These are phyloP conservation scores for Oryzias woworae DNA, from an alignment of 2,113 vertebrate species.

Conservation along the genomic window DNA sequence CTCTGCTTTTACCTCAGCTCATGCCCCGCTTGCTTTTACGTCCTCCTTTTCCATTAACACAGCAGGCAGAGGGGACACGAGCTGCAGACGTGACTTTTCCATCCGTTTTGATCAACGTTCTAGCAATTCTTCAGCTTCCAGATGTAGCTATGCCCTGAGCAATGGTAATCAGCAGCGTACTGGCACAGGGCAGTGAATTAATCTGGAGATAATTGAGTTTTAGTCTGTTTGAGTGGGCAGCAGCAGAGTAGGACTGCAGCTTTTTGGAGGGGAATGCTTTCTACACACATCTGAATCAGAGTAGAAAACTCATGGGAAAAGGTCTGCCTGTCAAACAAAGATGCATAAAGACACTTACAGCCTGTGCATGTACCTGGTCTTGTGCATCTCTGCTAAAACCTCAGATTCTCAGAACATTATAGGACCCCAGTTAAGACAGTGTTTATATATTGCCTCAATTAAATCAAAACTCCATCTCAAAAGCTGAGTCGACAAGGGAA, in stretches of 20 bases:
- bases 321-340: too few relatives aligned
- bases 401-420: too few relatives aligned
- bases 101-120: neutral
- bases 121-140: conserved; percentile 6
- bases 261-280: neutral
- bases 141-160: neutral
- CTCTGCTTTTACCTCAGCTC: conserved; percentile 30
- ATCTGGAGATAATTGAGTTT: conserved; percentile 33
- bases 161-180: neutral
- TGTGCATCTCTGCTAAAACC: too few relatives aligned
- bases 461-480: neutral
- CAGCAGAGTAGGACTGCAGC: conserved; percentile 11
- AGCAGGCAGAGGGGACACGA: conserved; percentile 4
- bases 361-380: too few relatives aligned
- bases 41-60: conserved; percentile 29
- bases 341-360: too few relatives aligned
- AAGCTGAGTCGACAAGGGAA: neutral
- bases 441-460: conserved; percentile 1
- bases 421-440: neutral
- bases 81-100: neutral
- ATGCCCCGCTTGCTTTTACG: conserved; percentile 28
- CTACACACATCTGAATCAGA: too few relatives aligned
- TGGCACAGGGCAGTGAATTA: conserved; percentile 11
- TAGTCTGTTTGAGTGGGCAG: conserved; percentile 8
- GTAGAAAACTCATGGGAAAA: too few relatives aligned